phyloP scores from a whole-genome alignment of 2,797 vertebrate genomes.

The Leuciscus waleckii region DNA sequence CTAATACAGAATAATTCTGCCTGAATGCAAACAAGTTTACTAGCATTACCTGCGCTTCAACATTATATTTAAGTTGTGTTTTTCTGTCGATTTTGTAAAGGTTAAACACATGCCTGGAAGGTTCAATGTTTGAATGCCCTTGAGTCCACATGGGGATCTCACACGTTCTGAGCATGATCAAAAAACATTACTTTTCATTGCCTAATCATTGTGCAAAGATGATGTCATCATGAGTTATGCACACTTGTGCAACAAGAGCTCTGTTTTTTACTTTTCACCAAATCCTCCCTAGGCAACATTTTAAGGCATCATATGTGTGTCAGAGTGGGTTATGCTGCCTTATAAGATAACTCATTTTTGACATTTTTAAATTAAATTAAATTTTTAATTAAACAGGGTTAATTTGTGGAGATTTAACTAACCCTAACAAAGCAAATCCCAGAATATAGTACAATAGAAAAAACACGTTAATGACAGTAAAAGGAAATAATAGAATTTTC shows the following conservation, averaged over 20 bases:
- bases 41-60: not conserved
- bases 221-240: slow-evolving; percentile 2
- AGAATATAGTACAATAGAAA: not conserved
- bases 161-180: not conserved
- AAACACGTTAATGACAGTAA: not conserved
- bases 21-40: slow-evolving; percentile 15
- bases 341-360: not conserved
- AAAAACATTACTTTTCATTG: not conserved
- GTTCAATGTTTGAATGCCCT: not conserved
- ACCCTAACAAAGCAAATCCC: not conserved
- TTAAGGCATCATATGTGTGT: not conserved
- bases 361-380: too few species aligned
- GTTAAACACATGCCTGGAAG: not conserved
- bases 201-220: not conserved
- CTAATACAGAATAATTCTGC: slow-evolving; percentile 9
- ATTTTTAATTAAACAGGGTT: not conserved
- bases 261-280: slow-evolving; percentile 1
- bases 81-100: not conserved
- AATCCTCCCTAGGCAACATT: not conserved
- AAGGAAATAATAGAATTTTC: not conserved
- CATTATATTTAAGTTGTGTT: not conserved
- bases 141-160: not conserved
- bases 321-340: too few species aligned
- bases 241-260: slow-evolving; percentile 12
- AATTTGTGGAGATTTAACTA: not conserved